phyloP scores from a whole-genome alignment of 2,113 vertebrate genomes.

The Stigmatopora nigra region DNA sequence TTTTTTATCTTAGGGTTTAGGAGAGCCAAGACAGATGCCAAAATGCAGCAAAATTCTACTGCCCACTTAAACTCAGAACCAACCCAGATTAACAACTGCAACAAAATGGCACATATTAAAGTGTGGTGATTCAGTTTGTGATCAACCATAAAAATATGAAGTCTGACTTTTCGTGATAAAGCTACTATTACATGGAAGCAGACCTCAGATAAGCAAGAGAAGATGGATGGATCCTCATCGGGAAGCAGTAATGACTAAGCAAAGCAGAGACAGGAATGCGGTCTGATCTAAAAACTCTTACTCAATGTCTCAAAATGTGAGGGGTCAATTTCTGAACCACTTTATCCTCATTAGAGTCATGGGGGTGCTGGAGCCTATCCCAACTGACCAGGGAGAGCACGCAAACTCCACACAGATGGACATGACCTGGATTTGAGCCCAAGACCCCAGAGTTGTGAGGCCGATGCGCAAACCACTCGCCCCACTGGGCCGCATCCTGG shows the following conservation, averaged over 20 bases:
- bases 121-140: background rate
- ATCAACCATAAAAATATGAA: slow-evolving; percentile 21
- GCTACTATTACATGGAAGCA: too few species aligned
- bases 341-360: too few species aligned
- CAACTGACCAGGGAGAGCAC: too few species aligned
- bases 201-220: too few species aligned
- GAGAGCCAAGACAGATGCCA: slow-evolving; percentile 6
- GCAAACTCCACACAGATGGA: too few species aligned
- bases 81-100: slow-evolving; percentile 10
- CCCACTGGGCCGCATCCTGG: too few species aligned
- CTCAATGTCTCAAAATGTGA: slow-evolving; percentile 31
- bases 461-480: too few species aligned
- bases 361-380: too few species aligned
- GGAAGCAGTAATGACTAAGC: slow-evolving; percentile 34
- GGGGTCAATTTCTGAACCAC: too few species aligned
- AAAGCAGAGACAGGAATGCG: slow-evolving; percentile 33
- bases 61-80: slow-evolving; percentile 3
- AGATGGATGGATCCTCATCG: slow-evolving; percentile 23
- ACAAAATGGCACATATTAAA: slow-evolving; percentile 2
- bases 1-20: slow-evolving; percentile 6
- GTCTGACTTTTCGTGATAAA: background rate
- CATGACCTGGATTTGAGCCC: too few species aligned
- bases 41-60: slow-evolving; percentile 7
- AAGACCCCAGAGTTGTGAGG: too few species aligned
- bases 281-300: slow-evolving; percentile 33